phyloP scores from a whole-genome alignment of 2,797 vertebrate genomes.

The Hippopotamyrus pictus region DNA sequence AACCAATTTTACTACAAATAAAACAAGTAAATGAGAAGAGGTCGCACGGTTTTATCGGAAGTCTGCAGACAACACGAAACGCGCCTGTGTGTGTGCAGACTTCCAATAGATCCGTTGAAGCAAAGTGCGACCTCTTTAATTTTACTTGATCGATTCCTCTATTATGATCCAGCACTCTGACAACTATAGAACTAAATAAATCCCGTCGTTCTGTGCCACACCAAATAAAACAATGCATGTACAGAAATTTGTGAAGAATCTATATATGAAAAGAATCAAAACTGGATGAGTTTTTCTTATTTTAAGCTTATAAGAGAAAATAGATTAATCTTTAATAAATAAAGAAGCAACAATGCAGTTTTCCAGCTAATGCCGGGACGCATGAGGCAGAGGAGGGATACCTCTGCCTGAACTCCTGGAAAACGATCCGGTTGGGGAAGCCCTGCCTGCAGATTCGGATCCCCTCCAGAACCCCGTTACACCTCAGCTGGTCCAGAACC shows the following conservation, averaged over 20 bases:
- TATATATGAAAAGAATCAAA: not conserved
- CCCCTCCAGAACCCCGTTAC: slow-evolving; percentile 90
- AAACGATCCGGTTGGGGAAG: slow-evolving; percentile 95
- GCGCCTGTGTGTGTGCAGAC: not conserved
- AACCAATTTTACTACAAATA: not conserved
- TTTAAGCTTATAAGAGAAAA: not conserved
- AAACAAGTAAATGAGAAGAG: not conserved
- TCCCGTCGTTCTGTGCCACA: not conserved
- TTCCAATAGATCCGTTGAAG: not conserved
- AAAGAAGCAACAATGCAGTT: not conserved
- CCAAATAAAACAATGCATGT: not conserved
- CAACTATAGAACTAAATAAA: not conserved
- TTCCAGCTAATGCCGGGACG: not conserved
- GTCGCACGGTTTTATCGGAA: no score
- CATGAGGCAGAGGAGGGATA: slow-evolving; percentile 36
- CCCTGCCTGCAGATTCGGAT: slow-evolving; percentile 95
- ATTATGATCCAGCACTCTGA: not conserved
- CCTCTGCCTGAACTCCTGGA: slow-evolving; percentile 97
- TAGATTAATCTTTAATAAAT: not conserved
- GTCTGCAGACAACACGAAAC: not conserved
- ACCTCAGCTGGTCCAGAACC: slow-evolving; percentile 90
- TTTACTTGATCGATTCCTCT: not conserved
- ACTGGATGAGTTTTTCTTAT: not conserved
- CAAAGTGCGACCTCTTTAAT: not conserved
- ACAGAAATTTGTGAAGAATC: not conserved